These are phyloP conservation scores for Taenaris catops DNA, from an alignment of 2,888 invertebrate genomes.

Conservation along the genomic window DNA sequence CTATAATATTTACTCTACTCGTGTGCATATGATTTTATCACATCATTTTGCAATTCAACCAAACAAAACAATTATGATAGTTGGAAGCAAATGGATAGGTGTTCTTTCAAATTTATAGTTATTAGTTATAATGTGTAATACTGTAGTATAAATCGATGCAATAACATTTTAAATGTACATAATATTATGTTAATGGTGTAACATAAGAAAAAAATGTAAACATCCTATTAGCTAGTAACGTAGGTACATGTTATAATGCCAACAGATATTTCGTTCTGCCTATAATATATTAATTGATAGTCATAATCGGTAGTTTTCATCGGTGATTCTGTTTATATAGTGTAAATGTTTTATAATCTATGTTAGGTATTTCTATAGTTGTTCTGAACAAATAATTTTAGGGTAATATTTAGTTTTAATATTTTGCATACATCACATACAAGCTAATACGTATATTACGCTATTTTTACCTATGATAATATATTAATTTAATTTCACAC, in stretches of 20 bases:
- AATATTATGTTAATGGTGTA: conserved; percentile 18
- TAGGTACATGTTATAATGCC: conserved; percentile 19
- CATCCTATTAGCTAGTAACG: conserved; percentile 21
- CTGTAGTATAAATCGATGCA: conserved; percentile 26
- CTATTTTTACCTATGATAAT: too few species aligned
- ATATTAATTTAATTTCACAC: too few species aligned
- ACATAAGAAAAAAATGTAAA: conserved; percentile 18
- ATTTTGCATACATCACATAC: conserved; percentile 1
- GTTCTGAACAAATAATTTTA: conserved; percentile 8
- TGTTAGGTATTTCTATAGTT: conserved; percentile 3
- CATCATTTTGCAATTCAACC: too few species aligned
- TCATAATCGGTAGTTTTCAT: conserved; percentile 1
- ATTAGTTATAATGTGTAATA: conserved; percentile 21
- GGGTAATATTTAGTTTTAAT: background rate
- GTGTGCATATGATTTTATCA: too few species aligned
- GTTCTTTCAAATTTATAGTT: too few species aligned
- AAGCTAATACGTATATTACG: too few species aligned
- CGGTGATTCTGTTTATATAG: conserved; percentile 5
- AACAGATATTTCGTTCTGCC: conserved; percentile 18
- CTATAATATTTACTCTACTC: too few species aligned
- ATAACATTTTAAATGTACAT: conserved; percentile 25
- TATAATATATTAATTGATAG: conserved; percentile 8
- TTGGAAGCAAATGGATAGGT: too few species aligned
- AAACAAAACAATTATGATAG: too few species aligned
- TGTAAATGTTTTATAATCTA: background rate